Evolutionary conservation across 2,888 invertebrate species (phyloP), one percentile per base, ranked within the genome.

Genomic region (Dasypogon diadema): DNA sequence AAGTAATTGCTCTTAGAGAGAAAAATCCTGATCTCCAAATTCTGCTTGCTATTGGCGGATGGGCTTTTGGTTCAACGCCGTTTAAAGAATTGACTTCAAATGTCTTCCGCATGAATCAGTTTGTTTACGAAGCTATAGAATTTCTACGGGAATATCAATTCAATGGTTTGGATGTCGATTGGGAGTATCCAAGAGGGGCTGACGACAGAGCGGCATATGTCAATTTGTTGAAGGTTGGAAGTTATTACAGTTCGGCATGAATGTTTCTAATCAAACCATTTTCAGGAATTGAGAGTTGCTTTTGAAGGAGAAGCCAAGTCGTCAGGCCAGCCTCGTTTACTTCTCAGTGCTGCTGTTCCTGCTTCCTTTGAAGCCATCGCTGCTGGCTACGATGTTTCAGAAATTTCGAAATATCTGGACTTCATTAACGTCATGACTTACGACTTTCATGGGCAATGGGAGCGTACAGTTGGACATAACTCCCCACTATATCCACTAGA

Each of bases 341-440:
- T 95, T 16, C 87, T 95, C 2, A 94, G 96, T 0, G 96, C 96
- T 1, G 96, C 96, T 0, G 97, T 97, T 0, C 97, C 97, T 2
- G 96, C 96, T 0, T 95, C 95, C 21, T 96, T 96, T 79, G 96
- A 97, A 87, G 96, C 96, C 0, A 95, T 97, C 58, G 95, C 95
- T 75, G 96, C 96, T 76, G 97, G 97, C 4, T 97, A 97, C 81
- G 97, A 97, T 81, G 96, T 97, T 0, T 94, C 95, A 0, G 97
- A 97, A 86, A 95, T 97, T 79, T 93, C 96, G 2, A 97, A 97
- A 87, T 97, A 95, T 83, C 88, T 97, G 82, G 97, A 97, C 86
- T 96, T 94, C 83, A 95, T 97, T 83, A 97, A 96, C 84, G 93
- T 97, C 8, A 96, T 97, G 96, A 96, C 96, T 0, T 97, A 97